These are phyloP conservation scores for Lasioglossum calceatum DNA, from an alignment of 2,888 invertebrate genomes.

Conservation along the genomic window DNA sequence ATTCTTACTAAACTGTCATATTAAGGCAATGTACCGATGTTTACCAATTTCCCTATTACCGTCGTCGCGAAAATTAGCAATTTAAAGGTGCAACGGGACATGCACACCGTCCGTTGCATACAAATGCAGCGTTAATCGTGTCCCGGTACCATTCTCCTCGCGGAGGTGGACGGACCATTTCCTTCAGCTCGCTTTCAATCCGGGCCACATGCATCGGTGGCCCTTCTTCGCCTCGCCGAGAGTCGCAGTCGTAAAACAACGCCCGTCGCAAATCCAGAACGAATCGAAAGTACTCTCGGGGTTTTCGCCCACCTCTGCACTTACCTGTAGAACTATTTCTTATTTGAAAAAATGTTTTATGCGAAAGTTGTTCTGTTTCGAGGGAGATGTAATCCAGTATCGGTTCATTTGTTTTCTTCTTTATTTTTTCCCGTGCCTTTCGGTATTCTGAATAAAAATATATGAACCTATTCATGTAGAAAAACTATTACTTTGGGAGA, in stretches of 20 bases:
- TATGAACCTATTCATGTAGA: no score
- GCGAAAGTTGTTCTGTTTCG: no score
- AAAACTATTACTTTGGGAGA: no score
- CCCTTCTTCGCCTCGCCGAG: conserved; percentile 57
- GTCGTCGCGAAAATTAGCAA: conserved; percentile 65
- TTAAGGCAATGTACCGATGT: background rate
- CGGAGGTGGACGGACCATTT: conserved; percentile 38
- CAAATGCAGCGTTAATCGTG: conserved; percentile 60
- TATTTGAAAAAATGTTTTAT: no score
- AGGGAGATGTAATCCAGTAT: no score
- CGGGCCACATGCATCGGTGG: conserved; percentile 56
- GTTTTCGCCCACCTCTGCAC: conserved; percentile 34
- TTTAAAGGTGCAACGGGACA: conserved; percentile 66
- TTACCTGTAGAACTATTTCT: background rate
- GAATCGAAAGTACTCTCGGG: conserved; percentile 64
- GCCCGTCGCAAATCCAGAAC: conserved; percentile 64
- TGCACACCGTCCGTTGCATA: conserved; percentile 49
- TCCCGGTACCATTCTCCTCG: conserved; percentile 47
- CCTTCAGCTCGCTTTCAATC: conserved; percentile 60
- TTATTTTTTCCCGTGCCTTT: no score
- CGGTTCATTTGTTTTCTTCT: no score
- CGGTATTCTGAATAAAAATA: no score
- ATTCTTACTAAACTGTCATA: background rate
- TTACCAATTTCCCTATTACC: no score
- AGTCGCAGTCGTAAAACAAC: conserved; percentile 51